Conservation (phyloP, 2,888 invertebrate species). For the Platycheirus rosarum region DNA sequence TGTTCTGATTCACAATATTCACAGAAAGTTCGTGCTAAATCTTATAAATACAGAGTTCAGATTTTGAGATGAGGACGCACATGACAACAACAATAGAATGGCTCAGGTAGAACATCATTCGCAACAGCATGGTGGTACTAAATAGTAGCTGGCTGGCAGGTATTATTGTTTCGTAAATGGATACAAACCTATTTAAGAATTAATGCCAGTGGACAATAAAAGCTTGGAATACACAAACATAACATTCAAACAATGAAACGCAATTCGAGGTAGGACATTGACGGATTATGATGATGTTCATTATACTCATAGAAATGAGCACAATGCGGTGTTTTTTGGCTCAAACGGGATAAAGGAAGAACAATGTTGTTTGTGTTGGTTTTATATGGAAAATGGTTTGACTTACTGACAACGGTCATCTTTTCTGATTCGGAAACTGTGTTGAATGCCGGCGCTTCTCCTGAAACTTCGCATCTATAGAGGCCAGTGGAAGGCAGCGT, state of each 20-base stretch:
- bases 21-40: slow-evolving; percentile 57
- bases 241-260: slow-evolving; percentile 14
- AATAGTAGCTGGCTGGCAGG: background rate
- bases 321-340: slow-evolving; percentile 1
- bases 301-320: background rate
- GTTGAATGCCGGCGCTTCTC: slow-evolving; percentile 90
- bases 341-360: background rate
- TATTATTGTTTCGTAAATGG: slow-evolving; percentile 16
- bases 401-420: slow-evolving; percentile 90
- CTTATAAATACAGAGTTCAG: slow-evolving; percentile 62
- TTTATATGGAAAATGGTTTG: slow-evolving; percentile 22
- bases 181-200: slow-evolving; percentile 38
- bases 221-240: background rate
- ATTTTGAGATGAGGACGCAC: slow-evolving; percentile 66
- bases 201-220: slow-evolving; percentile 43
- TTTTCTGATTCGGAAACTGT: slow-evolving; percentile 89
- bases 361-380: background rate
- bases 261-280: slow-evolving; percentile 5
- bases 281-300: background rate
- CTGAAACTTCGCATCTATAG: slow-evolving; percentile 91
- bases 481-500: slow-evolving; percentile 88
- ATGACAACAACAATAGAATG: slow-evolving; percentile 57
- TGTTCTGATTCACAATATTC: slow-evolving; percentile 26
- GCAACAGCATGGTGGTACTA: no score
- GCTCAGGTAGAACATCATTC: slow-evolving; percentile 30